phyloP scores from a whole-genome alignment of 1,140 invertebrate genomes.

The Rhynchophorus ferrugineus region DNA sequence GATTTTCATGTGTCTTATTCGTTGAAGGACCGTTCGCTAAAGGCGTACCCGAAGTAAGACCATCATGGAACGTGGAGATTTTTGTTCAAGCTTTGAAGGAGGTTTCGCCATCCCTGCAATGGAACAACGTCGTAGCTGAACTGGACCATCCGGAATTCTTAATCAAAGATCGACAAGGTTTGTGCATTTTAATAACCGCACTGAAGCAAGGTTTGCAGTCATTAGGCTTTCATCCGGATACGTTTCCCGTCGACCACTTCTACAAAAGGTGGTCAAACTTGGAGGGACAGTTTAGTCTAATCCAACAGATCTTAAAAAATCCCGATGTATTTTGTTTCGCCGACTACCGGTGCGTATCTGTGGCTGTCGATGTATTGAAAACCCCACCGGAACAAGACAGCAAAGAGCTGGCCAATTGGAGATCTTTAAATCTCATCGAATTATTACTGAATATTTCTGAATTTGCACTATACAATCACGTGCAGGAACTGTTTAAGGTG shows the following conservation, averaged over 20 bases:
- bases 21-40: conserved; percentile 45
- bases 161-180: conserved; percentile 76
- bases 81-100: conserved; percentile 88
- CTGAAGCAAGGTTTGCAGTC: conserved; percentile 70
- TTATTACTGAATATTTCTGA: conserved; percentile 80
- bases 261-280: conserved; percentile 79
- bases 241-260: conserved; percentile 18
- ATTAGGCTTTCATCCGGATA: conserved; percentile 53
- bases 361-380: conserved; percentile 83
- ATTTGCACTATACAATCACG: conserved; percentile 68
- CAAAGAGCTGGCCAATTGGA: conserved; percentile 86
- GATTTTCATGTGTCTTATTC: too few species aligned
- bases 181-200: conserved; percentile 73
- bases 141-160: conserved; percentile 86
- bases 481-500: conserved; percentile 87
- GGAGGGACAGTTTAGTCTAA: conserved; percentile 85
- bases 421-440: conserved; percentile 86
- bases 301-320: conserved; percentile 80
- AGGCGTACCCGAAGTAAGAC: conserved; percentile 39
- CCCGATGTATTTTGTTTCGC: conserved; percentile 92
- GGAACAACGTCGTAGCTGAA: conserved; percentile 87
- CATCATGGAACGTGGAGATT: conserved; percentile 88
- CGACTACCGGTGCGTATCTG: conserved; percentile 80
- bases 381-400: conserved; percentile 86
- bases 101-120: conserved; percentile 74